A percentile compares a stretch with the other conserved stretches of the same genome.
Conservation (phyloP, 64 coral and sea anemone species). For the Orbicella faveolata region DNA sequence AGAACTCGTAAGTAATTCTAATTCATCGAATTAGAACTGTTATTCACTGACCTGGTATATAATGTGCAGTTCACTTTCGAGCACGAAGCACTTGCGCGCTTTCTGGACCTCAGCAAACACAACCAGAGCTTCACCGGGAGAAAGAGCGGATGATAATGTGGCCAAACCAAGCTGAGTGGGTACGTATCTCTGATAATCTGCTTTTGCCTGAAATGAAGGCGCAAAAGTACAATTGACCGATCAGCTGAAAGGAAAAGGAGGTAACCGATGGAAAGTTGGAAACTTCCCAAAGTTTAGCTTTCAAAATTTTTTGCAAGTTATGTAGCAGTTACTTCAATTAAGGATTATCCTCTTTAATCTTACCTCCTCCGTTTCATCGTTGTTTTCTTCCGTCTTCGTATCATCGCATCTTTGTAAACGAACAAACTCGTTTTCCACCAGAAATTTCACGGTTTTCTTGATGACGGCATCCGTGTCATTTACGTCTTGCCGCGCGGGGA, state of each 20-base stretch:
- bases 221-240: not conserved
- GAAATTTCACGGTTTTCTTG: conserved; percentile 64
- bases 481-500: conserved; percentile 35
- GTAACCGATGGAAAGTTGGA: not conserved
- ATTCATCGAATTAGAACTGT: not conserved
- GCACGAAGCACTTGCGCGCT: conserved; percentile 95
- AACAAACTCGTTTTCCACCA: conserved; percentile 93
- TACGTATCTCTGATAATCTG: conserved; percentile 65
- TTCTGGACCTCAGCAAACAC: conserved; percentile 96
- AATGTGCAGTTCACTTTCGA: conserved; percentile 94
- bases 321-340: too few species aligned
- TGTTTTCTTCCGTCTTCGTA: conserved; percentile 29
- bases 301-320: too few species aligned
- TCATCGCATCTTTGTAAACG: conserved; percentile 54
- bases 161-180: conserved; percentile 88
- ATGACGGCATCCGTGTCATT: conserved; percentile 43
- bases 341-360: not conserved
- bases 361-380: not conserved
- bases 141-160: conserved; percentile 90
- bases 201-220: conserved; percentile 5
- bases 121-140: conserved; percentile 87
- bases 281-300: too few species aligned
- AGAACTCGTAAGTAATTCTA: not conserved
- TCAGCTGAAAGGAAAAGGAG: not conserved
- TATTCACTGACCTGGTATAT: conserved; percentile 78